phyloP scores from a whole-genome alignment of 2,113 vertebrate species.

The Rhinopomastus cyanomelas region DNA sequence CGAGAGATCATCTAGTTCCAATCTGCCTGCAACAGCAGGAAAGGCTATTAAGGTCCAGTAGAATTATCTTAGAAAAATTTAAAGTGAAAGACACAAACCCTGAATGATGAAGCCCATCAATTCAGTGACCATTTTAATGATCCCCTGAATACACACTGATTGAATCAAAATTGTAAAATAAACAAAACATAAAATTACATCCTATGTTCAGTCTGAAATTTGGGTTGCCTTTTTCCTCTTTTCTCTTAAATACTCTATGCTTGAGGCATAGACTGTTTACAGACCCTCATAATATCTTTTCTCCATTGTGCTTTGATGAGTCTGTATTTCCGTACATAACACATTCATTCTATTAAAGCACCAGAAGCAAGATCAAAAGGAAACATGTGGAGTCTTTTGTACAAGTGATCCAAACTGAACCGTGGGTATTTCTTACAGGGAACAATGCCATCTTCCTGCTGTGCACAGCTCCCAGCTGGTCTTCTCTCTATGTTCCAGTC shows the following conservation, averaged over 20 bases:
- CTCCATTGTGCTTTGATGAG: not conserved
- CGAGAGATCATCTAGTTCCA: too few species aligned
- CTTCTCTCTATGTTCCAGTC: not conserved
- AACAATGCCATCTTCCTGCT: not conserved
- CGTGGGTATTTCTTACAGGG: not conserved
- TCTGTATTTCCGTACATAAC: not conserved
- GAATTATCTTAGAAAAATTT: not conserved
- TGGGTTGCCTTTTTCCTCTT: not conserved
- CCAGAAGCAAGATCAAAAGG: not conserved
- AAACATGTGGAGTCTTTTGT: not conserved
- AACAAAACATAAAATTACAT: not conserved
- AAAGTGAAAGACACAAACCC: not conserved
- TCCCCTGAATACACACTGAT: not conserved
- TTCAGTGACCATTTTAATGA: not conserved
- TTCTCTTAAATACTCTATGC: not conserved
- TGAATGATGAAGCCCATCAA: not conserved
- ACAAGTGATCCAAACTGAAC: not conserved
- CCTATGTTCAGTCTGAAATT: not conserved
- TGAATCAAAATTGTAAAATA: not conserved
- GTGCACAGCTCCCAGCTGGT: not conserved
- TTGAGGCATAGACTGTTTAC: not conserved
- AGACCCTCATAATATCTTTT: not conserved
- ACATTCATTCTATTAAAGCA: not conserved
- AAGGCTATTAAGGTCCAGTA: not conserved
- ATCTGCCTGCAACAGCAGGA: not conserved